Conservation (phyloP, 2,888 invertebrate genomes). For the Tigriopus californicus region DNA sequence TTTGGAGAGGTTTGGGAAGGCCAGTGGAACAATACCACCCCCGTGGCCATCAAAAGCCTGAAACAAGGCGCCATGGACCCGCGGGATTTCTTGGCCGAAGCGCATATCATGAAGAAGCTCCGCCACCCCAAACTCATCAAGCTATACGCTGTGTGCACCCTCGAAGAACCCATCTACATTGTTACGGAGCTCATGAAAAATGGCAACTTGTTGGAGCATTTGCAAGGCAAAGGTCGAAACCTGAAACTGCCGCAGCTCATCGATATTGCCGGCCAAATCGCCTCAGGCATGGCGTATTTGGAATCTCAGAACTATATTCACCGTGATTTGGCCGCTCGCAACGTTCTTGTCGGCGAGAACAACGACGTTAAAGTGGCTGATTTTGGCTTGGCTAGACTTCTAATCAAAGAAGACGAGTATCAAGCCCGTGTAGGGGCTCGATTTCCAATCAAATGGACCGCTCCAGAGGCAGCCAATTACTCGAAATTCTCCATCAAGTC, state of each 20-base stretch:
- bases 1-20: slow-evolving; percentile 42
- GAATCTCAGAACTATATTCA: slow-evolving; percentile 99
- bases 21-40: slow-evolving; percentile 37
- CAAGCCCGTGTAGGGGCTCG: slow-evolving; percentile 37
- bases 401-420: slow-evolving; percentile 44
- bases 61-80: slow-evolving; percentile 36
- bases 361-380: slow-evolving; percentile 90
- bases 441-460: slow-evolving; percentile 99
- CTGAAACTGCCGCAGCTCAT: slow-evolving; percentile 82
- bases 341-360: slow-evolving; percentile 85
- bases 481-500: slow-evolving; percentile 44
- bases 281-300: slow-evolving; percentile 96
- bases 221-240: slow-evolving; percentile 56
- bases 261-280: slow-evolving; percentile 97
- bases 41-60: slow-evolving; percentile 38
- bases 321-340: slow-evolving; percentile 89
- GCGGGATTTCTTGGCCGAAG: slow-evolving; percentile 38
- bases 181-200: slow-evolving; percentile 39
- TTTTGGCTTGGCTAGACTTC: slow-evolving; percentile 84
- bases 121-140: slow-evolving; percentile 36
- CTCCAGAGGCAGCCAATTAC: slow-evolving; percentile 98
- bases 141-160: slow-evolving; percentile 38
- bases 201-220: slow-evolving; percentile 35
- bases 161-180: slow-evolving; percentile 38
- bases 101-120: slow-evolving; percentile 40